phyloP scores from a whole-genome alignment of 37 sponge, comb jelly and placozoan species.

The Tethya wilhelma region DNA sequence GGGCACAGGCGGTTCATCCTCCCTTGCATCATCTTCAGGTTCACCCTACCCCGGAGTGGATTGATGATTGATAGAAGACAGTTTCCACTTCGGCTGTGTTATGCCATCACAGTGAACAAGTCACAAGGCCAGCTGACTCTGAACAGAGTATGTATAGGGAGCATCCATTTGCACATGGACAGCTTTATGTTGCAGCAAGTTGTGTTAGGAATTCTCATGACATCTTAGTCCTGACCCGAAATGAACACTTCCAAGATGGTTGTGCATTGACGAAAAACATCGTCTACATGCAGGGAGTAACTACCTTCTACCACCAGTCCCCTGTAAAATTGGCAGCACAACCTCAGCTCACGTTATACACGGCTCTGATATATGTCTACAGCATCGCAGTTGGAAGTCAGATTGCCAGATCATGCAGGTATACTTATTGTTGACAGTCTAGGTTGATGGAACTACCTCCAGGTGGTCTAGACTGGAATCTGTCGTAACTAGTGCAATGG shows the following conservation, averaged over 20 bases:
- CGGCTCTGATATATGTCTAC: no score
- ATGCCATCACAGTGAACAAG: slow-evolving; percentile 41
- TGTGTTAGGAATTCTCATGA: not conserved
- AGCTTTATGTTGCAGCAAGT: not conserved
- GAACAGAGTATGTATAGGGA: slow-evolving; percentile 6
- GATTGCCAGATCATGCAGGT: no score
- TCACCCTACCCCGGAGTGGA: not conserved
- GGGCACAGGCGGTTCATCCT: not conserved
- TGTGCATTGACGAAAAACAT: not conserved
- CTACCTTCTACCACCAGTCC: no score
- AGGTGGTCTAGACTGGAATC: not conserved
- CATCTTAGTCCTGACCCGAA: not conserved
- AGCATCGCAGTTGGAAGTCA: no score
- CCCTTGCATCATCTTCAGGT: not conserved
- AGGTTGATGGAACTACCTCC: not conserved
- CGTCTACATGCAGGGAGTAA: not conserved
- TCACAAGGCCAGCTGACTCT: slow-evolving; percentile 60
- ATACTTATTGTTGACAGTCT: no score
- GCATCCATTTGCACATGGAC: not conserved
- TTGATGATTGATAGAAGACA: slow-evolving; percentile 24
- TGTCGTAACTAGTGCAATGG: not conserved
- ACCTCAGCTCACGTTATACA: not conserved
- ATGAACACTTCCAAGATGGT: not conserved
- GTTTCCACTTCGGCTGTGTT: slow-evolving; percentile 30
- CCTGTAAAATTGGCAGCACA: not conserved